Conservation (phyloP, 2,888 invertebrate species). For the Pseudanteris insignis region DNA sequence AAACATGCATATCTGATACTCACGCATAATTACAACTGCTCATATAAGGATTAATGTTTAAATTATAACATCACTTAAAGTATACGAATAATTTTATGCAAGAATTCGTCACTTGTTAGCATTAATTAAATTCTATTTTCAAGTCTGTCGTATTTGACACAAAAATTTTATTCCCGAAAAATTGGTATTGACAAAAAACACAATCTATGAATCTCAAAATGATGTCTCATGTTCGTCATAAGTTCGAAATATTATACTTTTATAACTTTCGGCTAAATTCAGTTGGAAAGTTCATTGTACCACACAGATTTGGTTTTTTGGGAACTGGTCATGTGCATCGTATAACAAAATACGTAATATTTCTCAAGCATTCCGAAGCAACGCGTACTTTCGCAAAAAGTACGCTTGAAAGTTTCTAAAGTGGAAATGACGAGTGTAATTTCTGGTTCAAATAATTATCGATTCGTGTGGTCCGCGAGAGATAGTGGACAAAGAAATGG, state of each 20-base stretch:
- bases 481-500: constrained; percentile 59
- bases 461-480: constrained; percentile 65
- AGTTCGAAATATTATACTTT: too few relatives aligned
- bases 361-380: constrained; percentile 36
- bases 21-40: too few relatives aligned
- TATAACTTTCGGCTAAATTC: too few relatives aligned
- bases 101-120: too few relatives aligned
- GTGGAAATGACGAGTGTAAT: constrained; percentile 63
- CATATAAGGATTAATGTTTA: too few relatives aligned
- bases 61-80: too few relatives aligned
- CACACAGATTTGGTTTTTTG: constrained; percentile 29
- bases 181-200: not conserved
- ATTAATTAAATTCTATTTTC: too few relatives aligned
- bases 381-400: constrained; percentile 54
- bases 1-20: too few relatives aligned
- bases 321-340: constrained; percentile 44
- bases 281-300: constrained; percentile 24
- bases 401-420: constrained; percentile 54
- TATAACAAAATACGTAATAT: constrained; percentile 41
- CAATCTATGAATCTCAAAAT: not conserved
- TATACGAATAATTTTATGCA: too few relatives aligned
- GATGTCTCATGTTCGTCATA: not conserved
- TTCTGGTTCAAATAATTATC: constrained; percentile 64
- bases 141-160: too few relatives aligned
- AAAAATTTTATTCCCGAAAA: too few relatives aligned